Base-by-base conservation (phyloP, 2,888 invertebrate species). In the Siphlonurus alternatus region DNA sequence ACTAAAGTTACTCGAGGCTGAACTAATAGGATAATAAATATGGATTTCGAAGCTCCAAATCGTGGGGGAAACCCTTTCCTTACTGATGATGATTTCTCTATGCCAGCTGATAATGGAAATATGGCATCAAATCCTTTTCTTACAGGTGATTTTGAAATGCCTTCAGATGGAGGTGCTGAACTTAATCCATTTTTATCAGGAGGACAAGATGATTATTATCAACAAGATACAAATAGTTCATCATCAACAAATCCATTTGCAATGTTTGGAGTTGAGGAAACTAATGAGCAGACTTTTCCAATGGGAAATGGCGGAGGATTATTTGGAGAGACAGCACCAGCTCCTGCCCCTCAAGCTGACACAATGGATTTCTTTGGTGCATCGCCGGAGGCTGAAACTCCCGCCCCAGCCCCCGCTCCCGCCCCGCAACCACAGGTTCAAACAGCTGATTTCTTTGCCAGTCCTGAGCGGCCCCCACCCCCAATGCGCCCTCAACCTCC, bases 21-120 rank as follows among this genome's bases (percentile, higher is more conserved):
- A 92, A 74, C 78, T 91, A 70, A 79, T 80, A 68, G 75, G 77
- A 22, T 69, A 69, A 66, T 64, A 51, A 64, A 56, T 5, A 87
- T 87, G 87, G 71, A 64, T 61, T 65, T 67, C 53, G 75, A 76
- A 59, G 61, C 65, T 25, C 63, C 65, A 69, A 71, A 75, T 1
- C 78, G 77, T 69, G 76, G 79, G 20, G 88, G 87, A 60, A 91
- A 90, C 79, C 91, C 91, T 23, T 91, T 91, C 73, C 76, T 91
- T 64, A 87, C 88, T 78, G 85, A 83, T 67, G 56, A 56, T 70
- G 80, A 83, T 61, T 81, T 82, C 62, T 73, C 76, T 2, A 78
- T 79, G 25, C 76, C 80, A 2, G 77, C 78, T 20, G 56, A 56
- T 20, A 56, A 56, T 56, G n/a, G 19, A 38, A n/a, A n/a, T 15